Base-by-base conservation (phyloP, 2,797 vertebrate species). In the Parauchenoglanis punctatus region DNA sequence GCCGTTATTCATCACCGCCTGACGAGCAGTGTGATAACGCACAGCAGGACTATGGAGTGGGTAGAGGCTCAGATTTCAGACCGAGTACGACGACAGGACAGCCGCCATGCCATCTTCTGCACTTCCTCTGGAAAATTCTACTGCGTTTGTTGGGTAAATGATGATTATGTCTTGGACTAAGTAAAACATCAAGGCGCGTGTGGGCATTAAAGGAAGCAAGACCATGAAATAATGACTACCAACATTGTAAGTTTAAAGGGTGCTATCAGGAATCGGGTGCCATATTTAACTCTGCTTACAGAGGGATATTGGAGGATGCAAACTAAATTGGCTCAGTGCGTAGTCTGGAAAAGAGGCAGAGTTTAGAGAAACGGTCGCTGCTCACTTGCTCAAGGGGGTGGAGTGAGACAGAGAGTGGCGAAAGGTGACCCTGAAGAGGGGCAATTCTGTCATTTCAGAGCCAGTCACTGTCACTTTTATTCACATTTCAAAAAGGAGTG, bases 401-500 rank as follows among this genome's bases (percentile, higher is more conserved):
- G 52, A 31, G 85, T 23, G 82, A 88, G 89, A 81, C 85, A 84
- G 83, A 78, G 82, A 82, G 31, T 86, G 84, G 77, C 92, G 94
- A 94, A 93, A 91, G 94, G 94, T 93, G 94, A 94, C 94, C 95
- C 94, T 86, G 92, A 91, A 95, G 93, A 94, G 92, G 93, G 93
- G 93, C 88, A 92, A 93, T 93, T 94, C 93, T 95, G 94, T 95
- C 94, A 95, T 94, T 93, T 94, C 92, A 88, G 91, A 87, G 44
- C 91, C 89, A 91, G 91, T 91, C 87, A 90, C 94, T 95, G 95
- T 96, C 95, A 96, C 94, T 93, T 95, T 93, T 93, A 93, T 93
- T 96, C 94, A 95, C 93, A 93, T 95, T 93, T 94, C 89, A 90
- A 91, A 94, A 92, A 77, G 89, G 89, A 88, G 85, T 70, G 85